Conservation (phyloP, 2,888 invertebrate genomes). For the Heliconius cydno region DNA sequence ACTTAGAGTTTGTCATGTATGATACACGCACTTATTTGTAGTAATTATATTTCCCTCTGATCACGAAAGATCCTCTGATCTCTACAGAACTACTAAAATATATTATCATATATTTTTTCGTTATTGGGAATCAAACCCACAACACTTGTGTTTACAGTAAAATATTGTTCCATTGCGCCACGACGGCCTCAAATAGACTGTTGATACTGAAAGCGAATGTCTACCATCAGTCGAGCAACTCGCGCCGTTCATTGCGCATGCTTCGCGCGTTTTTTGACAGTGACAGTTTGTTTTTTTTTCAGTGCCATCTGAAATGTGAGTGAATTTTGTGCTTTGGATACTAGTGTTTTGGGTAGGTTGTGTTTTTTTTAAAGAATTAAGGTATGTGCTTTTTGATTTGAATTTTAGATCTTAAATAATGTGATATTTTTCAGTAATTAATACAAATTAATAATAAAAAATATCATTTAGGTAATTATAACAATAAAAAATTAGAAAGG, state of each 20-base stretch:
- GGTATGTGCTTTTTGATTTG: slow-evolving; percentile 48
- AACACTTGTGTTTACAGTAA: background rate
- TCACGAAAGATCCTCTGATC: too few relatives aligned
- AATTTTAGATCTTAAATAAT: background rate
- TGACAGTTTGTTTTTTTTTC: slow-evolving; percentile 49
- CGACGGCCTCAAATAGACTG: background rate
- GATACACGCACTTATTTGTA: too few relatives aligned
- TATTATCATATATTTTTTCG: background rate
- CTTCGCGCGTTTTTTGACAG: slow-evolving; percentile 53
- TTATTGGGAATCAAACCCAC: background rate
- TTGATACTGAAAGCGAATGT: slow-evolving; percentile 8
- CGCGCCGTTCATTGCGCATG: slow-evolving; percentile 21
- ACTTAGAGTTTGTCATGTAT: too few relatives aligned
- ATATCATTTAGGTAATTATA: background rate
- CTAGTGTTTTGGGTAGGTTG: slow-evolving; percentile 13
- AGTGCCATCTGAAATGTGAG: slow-evolving; percentile 50
- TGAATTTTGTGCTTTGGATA: slow-evolving; percentile 39
- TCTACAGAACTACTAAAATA: too few relatives aligned
- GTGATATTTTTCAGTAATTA: background rate
- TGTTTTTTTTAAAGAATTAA: slow-evolving; percentile 45
- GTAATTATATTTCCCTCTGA: too few relatives aligned
- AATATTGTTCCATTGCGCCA: background rate
- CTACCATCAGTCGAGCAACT: slow-evolving; percentile 18
- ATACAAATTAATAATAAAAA: background rate
- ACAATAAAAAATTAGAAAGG: background rate